Evolutionary conservation across 2,888 invertebrate genomes (phyloP).

Genomic region (Belgica antarctica): DNA sequence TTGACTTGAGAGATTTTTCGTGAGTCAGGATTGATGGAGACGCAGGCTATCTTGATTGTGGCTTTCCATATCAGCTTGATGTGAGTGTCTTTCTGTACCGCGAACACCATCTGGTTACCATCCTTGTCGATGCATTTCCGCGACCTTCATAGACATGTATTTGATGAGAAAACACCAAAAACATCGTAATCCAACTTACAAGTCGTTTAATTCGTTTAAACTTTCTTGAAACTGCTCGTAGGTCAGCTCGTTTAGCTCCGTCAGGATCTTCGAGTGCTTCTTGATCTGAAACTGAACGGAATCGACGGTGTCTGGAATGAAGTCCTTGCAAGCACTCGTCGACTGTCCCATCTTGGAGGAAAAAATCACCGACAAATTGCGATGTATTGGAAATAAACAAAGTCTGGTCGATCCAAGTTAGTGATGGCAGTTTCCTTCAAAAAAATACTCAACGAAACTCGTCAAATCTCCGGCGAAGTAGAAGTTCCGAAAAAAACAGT

Average conservation of each 20-base stretch:
- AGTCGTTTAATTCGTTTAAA: constrained; percentile 61
- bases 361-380: not conserved
- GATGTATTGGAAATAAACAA: not conserved
- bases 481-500: too few species aligned
- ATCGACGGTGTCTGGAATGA: constrained; percentile 49
- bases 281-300: constrained; percentile 49
- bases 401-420: not conserved
- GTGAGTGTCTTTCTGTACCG: constrained; percentile 65
- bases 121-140: constrained; percentile 61
- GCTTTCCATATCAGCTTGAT: constrained; percentile 67
- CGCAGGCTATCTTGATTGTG: constrained; percentile 64
- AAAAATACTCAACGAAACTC: too few species aligned
- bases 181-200: constrained; percentile 56
- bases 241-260: constrained; percentile 55
- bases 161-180: not conserved
- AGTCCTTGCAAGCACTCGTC: constrained; percentile 47
- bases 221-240: constrained; percentile 63
- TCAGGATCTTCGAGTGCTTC: constrained; percentile 53
- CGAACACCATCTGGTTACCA: constrained; percentile 65
- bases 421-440: too few species aligned
- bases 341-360: constrained; percentile 50
- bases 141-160: constrained; percentile 54
- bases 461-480: too few species aligned
- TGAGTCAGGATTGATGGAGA: constrained; percentile 59
- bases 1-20: constrained; percentile 61